Evolutionary conservation across 1,140 invertebrate species (phyloP).

Genomic region (Thalassaphorura encarpata): DNA sequence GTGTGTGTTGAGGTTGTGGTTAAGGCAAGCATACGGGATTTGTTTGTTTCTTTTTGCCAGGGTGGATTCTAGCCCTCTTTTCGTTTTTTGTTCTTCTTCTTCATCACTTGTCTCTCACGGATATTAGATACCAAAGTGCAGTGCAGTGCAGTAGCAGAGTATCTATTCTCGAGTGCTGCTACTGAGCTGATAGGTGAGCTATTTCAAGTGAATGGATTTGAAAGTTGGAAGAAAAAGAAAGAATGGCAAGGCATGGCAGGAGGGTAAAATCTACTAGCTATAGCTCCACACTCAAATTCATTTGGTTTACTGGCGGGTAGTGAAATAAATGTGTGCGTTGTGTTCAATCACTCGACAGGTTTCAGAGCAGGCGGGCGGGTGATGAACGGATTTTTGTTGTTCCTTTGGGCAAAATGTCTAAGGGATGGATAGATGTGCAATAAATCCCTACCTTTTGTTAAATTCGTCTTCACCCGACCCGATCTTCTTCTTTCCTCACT

Average conservation of each 20-base stretch:
- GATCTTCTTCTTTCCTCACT: not conserved
- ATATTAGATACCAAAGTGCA: no score
- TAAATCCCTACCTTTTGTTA: conserved; percentile 29
- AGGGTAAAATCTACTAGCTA: not conserved
- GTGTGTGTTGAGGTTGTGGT: no score
- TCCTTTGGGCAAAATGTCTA: conserved; percentile 9
- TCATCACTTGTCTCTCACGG: not conserved
- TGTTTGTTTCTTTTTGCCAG: conserved; percentile 2
- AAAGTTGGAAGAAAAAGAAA: not conserved
- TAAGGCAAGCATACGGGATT: not conserved
- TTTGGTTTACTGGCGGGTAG: not conserved
- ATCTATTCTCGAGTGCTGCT: no score
- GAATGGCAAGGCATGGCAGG: conserved; percentile 2
- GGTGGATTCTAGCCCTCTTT: not conserved
- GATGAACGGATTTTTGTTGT: conserved; percentile 29
- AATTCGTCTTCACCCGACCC: not conserved
- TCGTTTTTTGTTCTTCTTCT: not conserved
- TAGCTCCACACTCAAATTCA: not conserved
- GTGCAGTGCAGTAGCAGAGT: no score
- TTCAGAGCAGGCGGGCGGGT: conserved; percentile 5
- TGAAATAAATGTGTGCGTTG: not conserved
- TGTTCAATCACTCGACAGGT: not conserved
- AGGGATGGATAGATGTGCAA: conserved; percentile 17
- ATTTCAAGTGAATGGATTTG: not conserved
- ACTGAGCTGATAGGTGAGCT: no score